Evolutionary conservation across 2,888 invertebrate genomes (phyloP).

Genomic region (Sinopyrophorus schimmeli): DNA sequence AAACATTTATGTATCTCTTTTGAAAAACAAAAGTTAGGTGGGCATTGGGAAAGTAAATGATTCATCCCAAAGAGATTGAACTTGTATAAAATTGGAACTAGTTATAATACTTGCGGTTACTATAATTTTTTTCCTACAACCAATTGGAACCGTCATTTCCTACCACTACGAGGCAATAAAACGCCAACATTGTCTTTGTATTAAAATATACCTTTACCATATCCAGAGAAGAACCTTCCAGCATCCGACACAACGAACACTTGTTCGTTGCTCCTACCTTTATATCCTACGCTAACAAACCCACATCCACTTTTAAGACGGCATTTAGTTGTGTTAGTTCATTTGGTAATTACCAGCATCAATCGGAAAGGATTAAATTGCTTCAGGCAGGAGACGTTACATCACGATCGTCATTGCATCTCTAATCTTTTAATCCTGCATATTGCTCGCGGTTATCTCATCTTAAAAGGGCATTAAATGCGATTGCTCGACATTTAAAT

Average conservation of each 20-base stretch:
- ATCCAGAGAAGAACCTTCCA: conserved; percentile 18
- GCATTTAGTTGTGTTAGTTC: conserved; percentile 37
- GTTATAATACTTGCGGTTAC: too few species aligned
- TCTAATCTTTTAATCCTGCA: conserved; percentile 9
- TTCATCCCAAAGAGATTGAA: too few species aligned
- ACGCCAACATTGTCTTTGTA: conserved; percentile 18
- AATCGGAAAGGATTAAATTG: conserved; percentile 31
- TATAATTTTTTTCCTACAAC: too few species aligned
- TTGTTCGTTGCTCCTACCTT: conserved; percentile 35
- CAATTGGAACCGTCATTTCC: conserved; percentile 1
- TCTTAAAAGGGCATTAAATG: conserved; percentile 2
- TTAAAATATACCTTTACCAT: conserved; percentile 16
- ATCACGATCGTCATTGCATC: conserved; percentile 31
- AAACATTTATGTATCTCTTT: too few species aligned
- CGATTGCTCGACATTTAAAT: background rate
- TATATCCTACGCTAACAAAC: conserved; percentile 34
- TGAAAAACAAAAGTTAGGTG: too few species aligned
- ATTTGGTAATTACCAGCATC: conserved; percentile 34
- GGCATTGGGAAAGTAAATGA: too few species aligned
- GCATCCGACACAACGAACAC: conserved; percentile 29
- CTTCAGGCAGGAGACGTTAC: conserved; percentile 27
- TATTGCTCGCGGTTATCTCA: conserved; percentile 1
- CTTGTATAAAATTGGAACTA: too few species aligned
- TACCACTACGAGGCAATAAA: conserved; percentile 8
- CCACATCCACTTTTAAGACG: conserved; percentile 34